phyloP scores from a whole-genome alignment of 2,888 invertebrate species.

The Cephus pygmeus region DNA sequence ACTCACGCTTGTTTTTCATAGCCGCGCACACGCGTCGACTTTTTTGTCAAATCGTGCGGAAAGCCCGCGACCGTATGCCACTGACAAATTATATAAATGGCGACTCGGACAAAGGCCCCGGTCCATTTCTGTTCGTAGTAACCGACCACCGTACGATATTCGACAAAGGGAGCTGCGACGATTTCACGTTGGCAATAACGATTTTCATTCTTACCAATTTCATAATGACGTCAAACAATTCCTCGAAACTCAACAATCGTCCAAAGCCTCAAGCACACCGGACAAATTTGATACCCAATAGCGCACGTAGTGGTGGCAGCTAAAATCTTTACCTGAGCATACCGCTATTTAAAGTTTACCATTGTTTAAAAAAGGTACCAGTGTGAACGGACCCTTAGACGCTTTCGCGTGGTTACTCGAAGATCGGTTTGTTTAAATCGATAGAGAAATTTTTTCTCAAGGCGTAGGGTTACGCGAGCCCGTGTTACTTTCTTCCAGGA shows the following conservation, averaged over 20 bases:
- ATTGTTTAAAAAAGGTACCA: conserved; percentile 9
- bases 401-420: neutral
- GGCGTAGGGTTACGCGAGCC: conserved; percentile 60
- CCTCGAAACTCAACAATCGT: neutral
- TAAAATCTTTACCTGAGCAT: neutral
- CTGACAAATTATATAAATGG: conserved; percentile 65
- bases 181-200: neutral
- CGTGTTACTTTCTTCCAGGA: neutral
- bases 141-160: neutral
- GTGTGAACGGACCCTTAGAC: conserved; percentile 12
- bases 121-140: neutral
- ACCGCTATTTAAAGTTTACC: conserved; percentile 8
- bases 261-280: neutral
- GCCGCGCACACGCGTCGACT: conserved; percentile 51
- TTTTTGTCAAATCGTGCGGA: conserved; percentile 65
- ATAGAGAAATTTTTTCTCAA: conserved; percentile 54
- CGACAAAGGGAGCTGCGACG: neutral
- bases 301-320: no score
- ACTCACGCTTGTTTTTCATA: conserved; percentile 49
- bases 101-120: conserved; percentile 19
- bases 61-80: conserved; percentile 56
- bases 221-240: neutral
- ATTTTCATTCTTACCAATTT: neutral
- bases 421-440: conserved; percentile 36
- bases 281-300: neutral